These are phyloP conservation scores for Paramormyrops hopkinsi DNA, from an alignment of 2,797 vertebrate species.

Conservation along the genomic window DNA sequence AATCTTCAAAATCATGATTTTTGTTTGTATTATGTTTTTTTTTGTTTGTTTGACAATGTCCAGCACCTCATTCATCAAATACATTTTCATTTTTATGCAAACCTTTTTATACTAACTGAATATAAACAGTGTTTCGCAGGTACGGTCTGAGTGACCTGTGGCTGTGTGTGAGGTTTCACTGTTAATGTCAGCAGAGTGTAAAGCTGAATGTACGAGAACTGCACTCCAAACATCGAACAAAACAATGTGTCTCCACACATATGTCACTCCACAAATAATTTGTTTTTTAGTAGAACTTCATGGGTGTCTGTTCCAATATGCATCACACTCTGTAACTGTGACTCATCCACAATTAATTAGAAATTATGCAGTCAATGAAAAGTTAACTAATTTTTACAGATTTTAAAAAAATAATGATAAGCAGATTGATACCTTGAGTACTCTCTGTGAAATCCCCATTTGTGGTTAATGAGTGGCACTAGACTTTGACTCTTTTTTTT, in stretches of 20 bases:
- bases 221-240: not conserved
- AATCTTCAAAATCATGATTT: not conserved
- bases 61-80: not conserved
- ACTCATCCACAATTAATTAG: not conserved
- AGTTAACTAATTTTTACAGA: not conserved
- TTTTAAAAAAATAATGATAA: not conserved
- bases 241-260: not conserved
- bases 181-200: not conserved
- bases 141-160: not conserved
- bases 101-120: not conserved
- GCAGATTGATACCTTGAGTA: not conserved
- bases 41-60: not conserved
- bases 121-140: not conserved
- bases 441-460: not conserved
- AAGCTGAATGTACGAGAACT: not conserved
- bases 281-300: not conserved
- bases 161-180: not conserved
- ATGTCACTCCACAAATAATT: not conserved
- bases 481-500: not conserved
- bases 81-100: not conserved
- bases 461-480: not conserved
- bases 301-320: not conserved
- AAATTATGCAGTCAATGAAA: not conserved
- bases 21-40: not conserved
- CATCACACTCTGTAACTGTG: not conserved